These are phyloP conservation scores for Eurystomus gularis DNA, from an alignment of 2,113 vertebrate genomes.

Conservation along the genomic window DNA sequence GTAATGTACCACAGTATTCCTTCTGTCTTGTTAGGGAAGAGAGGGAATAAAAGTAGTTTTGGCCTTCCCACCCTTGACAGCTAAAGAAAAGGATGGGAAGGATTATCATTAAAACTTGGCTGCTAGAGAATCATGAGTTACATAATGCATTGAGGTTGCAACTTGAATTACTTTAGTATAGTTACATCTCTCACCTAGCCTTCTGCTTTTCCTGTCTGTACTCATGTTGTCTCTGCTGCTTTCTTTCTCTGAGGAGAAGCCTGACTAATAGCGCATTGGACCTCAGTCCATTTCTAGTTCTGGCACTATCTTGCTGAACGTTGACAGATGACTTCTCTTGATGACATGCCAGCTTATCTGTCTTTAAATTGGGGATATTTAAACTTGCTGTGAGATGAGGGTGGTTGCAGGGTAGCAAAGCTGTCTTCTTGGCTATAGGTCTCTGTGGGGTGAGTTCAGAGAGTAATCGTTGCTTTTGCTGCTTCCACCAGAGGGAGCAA, in stretches of 20 bases:
- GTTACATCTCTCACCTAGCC: neutral
- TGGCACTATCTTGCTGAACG: neutral
- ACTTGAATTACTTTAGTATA: neutral
- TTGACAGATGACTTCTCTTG: neutral
- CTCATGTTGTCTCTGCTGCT: neutral
- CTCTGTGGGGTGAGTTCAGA: neutral
- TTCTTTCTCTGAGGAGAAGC: neutral
- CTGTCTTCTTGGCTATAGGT: neutral
- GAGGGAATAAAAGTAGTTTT: neutral
- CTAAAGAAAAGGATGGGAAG: neutral
- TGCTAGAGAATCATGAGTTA: neutral
- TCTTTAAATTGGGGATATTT: neutral
- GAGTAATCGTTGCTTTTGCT: neutral
- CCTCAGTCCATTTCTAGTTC: neutral
- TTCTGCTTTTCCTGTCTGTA: neutral
- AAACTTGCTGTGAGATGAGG: neutral
- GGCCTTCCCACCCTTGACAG: neutral
- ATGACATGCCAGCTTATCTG: neutral
- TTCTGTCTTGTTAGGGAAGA: neutral
- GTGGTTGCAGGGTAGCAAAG: neutral
- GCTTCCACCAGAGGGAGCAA: conserved; percentile 49
- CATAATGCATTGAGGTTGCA: neutral
- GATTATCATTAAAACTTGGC: neutral
- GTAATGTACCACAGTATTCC: neutral
- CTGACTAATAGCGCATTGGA: fast-evolving